Conservation (phyloP, 2,113 vertebrate species). For the Regulus satrapa region DNA sequence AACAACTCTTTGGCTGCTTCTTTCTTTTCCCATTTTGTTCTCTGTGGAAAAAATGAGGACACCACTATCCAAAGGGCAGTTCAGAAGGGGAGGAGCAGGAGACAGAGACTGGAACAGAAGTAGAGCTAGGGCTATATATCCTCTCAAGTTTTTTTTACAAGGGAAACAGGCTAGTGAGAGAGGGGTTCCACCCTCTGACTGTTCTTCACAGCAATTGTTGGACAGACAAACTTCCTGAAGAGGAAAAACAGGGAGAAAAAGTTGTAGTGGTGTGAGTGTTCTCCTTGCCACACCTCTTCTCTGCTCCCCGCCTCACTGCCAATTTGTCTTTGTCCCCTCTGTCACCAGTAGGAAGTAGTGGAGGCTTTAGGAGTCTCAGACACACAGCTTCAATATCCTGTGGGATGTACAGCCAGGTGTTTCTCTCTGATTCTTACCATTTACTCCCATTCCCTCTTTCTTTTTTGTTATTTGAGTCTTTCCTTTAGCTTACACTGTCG, state of each 20-base stretch:
- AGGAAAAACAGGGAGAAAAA: background rate
- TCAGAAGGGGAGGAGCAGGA: background rate
- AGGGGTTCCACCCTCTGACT: background rate
- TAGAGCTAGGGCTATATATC: background rate
- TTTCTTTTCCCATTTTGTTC: background rate
- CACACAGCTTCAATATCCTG: background rate
- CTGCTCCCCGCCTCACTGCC: fast-evolving
- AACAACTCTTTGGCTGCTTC: background rate
- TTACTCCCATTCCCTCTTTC: background rate
- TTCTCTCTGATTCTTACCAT: background rate
- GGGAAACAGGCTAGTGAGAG: background rate
- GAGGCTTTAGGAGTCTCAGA: background rate
- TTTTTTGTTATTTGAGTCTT: background rate
- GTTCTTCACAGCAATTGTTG: background rate
- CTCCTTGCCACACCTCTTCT: background rate
- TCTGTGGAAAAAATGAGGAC: background rate
- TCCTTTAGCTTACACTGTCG: background rate
- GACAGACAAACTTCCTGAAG: background rate
- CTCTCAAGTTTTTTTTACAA: background rate
- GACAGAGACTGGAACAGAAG: background rate
- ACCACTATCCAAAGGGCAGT: background rate
- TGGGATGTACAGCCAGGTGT: background rate
- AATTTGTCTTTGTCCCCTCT: background rate
- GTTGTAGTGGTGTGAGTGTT: background rate
- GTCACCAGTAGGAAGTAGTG: background rate